Evolutionary conservation across 2,888 invertebrate species (phyloP), one percentile per base, ranked within the genome.

Genomic region (Micoletzkya japonica): DNA sequence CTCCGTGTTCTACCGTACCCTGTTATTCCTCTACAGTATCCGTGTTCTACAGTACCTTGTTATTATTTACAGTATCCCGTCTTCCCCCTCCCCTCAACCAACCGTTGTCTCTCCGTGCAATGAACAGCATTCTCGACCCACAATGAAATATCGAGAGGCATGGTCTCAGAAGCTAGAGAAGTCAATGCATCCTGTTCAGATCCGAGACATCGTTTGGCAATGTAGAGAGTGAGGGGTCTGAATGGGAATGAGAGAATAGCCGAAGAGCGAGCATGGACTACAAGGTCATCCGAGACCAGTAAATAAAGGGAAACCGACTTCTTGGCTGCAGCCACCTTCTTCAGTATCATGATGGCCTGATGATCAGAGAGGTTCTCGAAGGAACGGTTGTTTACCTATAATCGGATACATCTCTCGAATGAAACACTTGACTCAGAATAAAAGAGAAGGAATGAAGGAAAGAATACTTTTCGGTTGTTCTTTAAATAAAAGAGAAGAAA

Each of bases 311-410:
- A 26, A 26, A 44, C 70, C 20, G 6, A 78, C 78, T 72, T 76
- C 57, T 73, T 76, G 4, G 74, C 75, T 20, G 71, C 72, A 26
- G 81, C 77, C 6, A 76, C 77, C 32, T 73, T 76, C 60, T 77
- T 70, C 20, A 83, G 70, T 24, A 80, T 70, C 20, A 72, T 60
- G 6, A 83, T 73, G 1, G 80, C 79, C 59, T 81, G 76, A 14
- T 77, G 71, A 26, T 79, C 80, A 28, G 71, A 75, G 28, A 83
- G 72, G 56, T 80, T 75, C 71, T 83, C 82, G 67, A 83, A 83
- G 10, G 79, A 78, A 2, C 77, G 75, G n/a, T 75, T 66, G 58
- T 83, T 82, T 30, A 82, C 79, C 68, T 64, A 44, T 44, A 44
- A 44, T 44, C 20, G 20, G 10, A 10, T 10, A 44, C 20, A 14